These are phyloP conservation scores for Cepaea hortensis DNA, from an alignment of 2,888 invertebrate species.

Conservation along the genomic window DNA sequence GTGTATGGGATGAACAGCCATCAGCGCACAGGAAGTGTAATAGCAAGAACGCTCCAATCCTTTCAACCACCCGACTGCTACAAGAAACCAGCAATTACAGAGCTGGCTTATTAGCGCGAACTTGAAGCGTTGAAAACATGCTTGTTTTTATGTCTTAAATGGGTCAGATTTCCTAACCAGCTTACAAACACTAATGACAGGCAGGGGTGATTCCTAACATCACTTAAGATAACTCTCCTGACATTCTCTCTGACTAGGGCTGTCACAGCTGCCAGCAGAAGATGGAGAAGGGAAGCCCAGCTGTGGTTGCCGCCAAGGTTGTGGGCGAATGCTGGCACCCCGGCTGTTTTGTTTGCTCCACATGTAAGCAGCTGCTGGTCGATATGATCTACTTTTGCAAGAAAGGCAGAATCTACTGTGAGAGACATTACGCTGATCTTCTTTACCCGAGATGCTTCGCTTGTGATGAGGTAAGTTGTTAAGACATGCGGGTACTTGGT, in stretches of 20 bases:
- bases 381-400: conserved; percentile 69
- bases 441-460: conserved; percentile 67
- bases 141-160: too few species aligned
- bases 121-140: too few species aligned
- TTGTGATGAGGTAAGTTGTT: conserved; percentile 65
- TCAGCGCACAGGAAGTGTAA: too few species aligned
- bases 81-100: too few species aligned
- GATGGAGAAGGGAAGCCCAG: conserved; percentile 62
- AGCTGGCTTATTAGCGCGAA: too few species aligned
- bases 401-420: conserved; percentile 67
- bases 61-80: too few species aligned
- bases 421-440: conserved; percentile 68
- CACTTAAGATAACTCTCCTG: neutral
- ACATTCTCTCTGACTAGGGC: conserved; percentile 53
- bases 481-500: too few species aligned
- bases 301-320: conserved; percentile 61
- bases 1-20: too few species aligned
- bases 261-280: conserved; percentile 64
- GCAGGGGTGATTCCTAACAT: neutral
- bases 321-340: conserved; percentile 65
- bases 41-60: too few species aligned
- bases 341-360: conserved; percentile 66
- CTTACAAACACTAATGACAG: too few species aligned
- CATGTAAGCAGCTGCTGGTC: conserved; percentile 66
- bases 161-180: too few species aligned